Conservation (phyloP, 2,113 vertebrate genomes). For the Hystrix cristata region DNA sequence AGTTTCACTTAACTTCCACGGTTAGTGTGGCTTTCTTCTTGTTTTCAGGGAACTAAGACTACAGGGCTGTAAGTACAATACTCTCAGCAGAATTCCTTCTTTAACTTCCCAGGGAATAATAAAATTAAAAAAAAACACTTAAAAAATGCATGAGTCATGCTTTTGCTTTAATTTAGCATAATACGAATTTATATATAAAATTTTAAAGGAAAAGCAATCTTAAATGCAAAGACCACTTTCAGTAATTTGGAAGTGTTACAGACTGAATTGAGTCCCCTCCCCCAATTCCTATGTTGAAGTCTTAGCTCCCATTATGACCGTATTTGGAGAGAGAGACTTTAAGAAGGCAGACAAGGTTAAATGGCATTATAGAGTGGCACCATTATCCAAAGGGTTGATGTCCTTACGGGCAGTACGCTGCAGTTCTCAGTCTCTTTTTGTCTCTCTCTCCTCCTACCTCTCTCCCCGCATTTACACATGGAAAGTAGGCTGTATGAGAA, state of each 20-base stretch:
- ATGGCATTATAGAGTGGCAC: neutral
- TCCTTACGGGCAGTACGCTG: neutral
- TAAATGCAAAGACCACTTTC: neutral
- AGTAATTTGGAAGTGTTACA: neutral
- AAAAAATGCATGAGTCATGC: neutral
- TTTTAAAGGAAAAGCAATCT: neutral
- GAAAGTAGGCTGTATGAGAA: neutral
- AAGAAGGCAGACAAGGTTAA: neutral
- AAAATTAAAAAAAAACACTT: no score
- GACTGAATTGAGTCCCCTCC: neutral
- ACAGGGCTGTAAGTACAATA: neutral
- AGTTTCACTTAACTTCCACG: neutral
- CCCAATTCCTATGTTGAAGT: neutral
- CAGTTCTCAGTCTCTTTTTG: neutral
- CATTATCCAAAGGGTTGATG: neutral
- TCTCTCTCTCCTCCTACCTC: neutral
- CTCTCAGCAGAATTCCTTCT: neutral
- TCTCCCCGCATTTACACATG: neutral
- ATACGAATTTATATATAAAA: neutral
- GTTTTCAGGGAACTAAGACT: neutral
- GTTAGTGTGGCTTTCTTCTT: neutral
- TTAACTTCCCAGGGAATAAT: neutral
- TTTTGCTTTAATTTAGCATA: constrained; percentile 12
- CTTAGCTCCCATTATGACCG: neutral
- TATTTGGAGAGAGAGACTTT: neutral